A percentile compares a stretch with the other conserved stretches of the same genome.
Evolutionary conservation across 2,888 invertebrate genomes (phyloP).

Genomic region (Carcina quercana): DNA sequence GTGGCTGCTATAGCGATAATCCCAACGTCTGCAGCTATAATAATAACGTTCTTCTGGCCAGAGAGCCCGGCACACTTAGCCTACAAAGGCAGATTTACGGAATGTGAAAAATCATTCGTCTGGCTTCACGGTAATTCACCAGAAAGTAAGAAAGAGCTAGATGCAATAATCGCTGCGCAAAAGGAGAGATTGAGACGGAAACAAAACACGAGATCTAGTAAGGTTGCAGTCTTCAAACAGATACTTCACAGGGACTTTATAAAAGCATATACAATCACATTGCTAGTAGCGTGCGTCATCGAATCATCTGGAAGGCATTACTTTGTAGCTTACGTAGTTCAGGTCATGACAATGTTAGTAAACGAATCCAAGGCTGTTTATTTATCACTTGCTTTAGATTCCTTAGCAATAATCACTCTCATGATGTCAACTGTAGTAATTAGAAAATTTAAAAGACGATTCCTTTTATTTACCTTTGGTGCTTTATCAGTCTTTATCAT

Average conservation of each 20-base stretch:
- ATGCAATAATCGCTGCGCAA: constrained; percentile 21
- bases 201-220: neutral
- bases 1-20: constrained; percentile 22
- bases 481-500: constrained; percentile 22
- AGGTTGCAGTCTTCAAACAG: neutral
- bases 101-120: constrained; percentile 26
- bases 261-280: constrained; percentile 25
- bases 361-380: constrained; percentile 27
- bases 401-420: constrained; percentile 23
- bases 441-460: constrained; percentile 25
- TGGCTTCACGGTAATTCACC: constrained; percentile 28
- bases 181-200: constrained; percentile 10
- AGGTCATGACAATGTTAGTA: constrained; percentile 30
- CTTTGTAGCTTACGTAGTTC: constrained; percentile 26
- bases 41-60: constrained; percentile 29
- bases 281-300: constrained; percentile 24
- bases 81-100: constrained; percentile 28
- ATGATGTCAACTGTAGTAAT: constrained; percentile 24
- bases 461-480: constrained; percentile 27
- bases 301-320: constrained; percentile 34
- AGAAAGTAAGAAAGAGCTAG: constrained; percentile 24
- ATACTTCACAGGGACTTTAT: constrained; percentile 22
- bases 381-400: constrained; percentile 29
- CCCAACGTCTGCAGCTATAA: constrained; percentile 13
- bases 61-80: constrained; percentile 38